A percentile compares a stretch with the other conserved stretches of the same genome.
phyloP scores from a whole-genome alignment of 2,113 vertebrate species.

The Dendropsophus ebraccatus region DNA sequence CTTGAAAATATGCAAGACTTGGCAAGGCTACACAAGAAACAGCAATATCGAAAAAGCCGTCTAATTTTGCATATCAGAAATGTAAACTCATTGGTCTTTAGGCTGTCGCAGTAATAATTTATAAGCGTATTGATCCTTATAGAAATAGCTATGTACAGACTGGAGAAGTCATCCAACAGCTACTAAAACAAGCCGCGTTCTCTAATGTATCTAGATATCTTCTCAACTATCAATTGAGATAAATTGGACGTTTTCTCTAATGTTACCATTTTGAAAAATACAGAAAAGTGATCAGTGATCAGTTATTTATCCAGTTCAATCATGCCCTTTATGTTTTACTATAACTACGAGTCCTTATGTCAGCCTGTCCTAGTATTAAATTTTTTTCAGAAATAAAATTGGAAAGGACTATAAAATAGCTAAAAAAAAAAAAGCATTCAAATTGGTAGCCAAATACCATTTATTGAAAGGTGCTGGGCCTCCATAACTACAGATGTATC shows the following conservation, averaged over 20 bases:
- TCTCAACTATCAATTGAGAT: not conserved
- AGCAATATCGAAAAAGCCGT: not conserved
- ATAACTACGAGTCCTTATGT: not conserved
- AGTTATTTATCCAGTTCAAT: not conserved
- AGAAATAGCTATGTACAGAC: not conserved
- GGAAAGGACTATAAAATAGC: too few species aligned
- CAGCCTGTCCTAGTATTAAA: too few species aligned
- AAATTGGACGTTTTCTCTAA: not conserved
- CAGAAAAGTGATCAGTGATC: too few species aligned
- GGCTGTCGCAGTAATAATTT: conserved; percentile 24
- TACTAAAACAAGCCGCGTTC: conserved; percentile 6
- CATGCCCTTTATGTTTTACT: not conserved
- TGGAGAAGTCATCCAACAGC: conserved; percentile 6
- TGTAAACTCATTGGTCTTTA: not conserved
- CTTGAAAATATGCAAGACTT: conserved; percentile 35
- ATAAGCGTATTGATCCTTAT: conserved; percentile 6
- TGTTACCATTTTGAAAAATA: too few species aligned
- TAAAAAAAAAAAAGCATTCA: too few species aligned
- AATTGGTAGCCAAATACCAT: too few species aligned
- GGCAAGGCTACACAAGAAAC: conserved; percentile 32
- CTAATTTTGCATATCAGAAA: conserved; percentile 12
- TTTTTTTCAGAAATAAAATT: too few species aligned
- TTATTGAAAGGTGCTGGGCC: too few species aligned
- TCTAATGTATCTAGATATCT: not conserved
- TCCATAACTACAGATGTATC: too few species aligned